phyloP scores from a whole-genome alignment of 2,797 vertebrate genomes.

The Hemibagrus guttatus region DNA sequence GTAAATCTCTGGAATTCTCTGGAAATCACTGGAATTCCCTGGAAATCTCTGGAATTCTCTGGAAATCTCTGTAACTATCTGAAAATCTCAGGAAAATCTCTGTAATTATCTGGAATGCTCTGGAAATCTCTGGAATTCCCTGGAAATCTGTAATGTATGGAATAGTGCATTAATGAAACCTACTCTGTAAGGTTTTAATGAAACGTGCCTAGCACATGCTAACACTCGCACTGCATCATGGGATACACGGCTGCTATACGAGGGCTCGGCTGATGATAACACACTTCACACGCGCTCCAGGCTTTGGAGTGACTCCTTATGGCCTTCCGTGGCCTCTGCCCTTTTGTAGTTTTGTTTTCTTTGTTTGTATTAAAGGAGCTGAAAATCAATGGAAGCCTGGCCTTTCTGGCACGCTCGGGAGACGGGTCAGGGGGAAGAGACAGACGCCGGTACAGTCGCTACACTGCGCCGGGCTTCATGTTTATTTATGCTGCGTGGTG shows the following conservation, averaged over 20 bases:
- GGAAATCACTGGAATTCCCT: no score
- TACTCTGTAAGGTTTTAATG: neutral
- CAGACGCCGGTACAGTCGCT: neutral
- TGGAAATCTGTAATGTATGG: no score
- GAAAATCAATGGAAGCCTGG: conserved; percentile 41
- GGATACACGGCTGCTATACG: neutral
- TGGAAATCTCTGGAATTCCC: no score
- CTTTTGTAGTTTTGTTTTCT: neutral
- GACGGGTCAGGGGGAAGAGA: conserved; percentile 25
- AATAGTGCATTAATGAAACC: neutral
- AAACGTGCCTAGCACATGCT: neutral
- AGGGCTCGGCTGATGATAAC: neutral
- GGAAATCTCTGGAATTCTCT: no score
- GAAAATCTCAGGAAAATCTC: no score
- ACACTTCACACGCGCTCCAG: no score
- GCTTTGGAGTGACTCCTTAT: neutral
- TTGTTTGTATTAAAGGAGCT: neutral
- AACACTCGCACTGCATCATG: neutral
- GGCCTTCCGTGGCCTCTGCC: neutral
- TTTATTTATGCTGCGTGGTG: conserved; percentile 30
- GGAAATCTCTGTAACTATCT: no score
- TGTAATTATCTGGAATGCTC: no score
- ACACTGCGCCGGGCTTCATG: conserved; percentile 12
- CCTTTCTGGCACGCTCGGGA: conserved; percentile 26
- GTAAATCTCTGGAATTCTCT: no score